A percentile compares a stretch with the other conserved stretches of the same genome.
These are phyloP conservation scores for Haemorhous mexicanus DNA, from an alignment of 2,113 vertebrate genomes.

Conservation along the genomic window DNA sequence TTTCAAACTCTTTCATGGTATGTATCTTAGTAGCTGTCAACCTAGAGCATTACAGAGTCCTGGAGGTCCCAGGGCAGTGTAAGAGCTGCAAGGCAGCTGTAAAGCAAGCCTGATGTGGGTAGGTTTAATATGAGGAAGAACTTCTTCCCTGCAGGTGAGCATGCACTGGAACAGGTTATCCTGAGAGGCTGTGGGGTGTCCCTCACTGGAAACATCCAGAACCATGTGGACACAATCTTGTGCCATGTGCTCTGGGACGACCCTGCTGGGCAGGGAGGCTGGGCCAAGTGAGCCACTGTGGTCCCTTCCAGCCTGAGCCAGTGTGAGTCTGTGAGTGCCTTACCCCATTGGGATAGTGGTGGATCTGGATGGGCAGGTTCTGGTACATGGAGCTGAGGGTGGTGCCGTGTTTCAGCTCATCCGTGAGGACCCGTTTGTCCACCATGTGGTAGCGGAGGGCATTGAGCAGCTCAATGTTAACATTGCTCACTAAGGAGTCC, in stretches of 20 bases:
- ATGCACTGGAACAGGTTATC: neutral
- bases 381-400: conserved; percentile 94
- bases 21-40: accelerated
- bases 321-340: neutral
- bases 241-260: neutral
- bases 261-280: neutral
- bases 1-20: neutral
- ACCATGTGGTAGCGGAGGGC: conserved; percentile 98
- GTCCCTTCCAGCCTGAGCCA: neutral
- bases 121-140: neutral
- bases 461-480: conserved; percentile 97
- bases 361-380: conserved; percentile 88
- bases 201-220: neutral
- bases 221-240: neutral
- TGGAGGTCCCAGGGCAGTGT: neutral
- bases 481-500: conserved; percentile 95
- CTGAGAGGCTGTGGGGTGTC: neutral
- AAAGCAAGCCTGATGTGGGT: neutral
- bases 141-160: neutral
- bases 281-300: neutral
- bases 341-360: conserved; percentile 96
- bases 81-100: neutral
- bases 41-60: neutral
- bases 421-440: conserved; percentile 85
- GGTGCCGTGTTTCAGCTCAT: conserved; percentile 88